Evolutionary conservation across 2,888 invertebrate genomes (phyloP), one percentile per base, ranked within the genome.

Genomic region (Heliconius charithonia): DNA sequence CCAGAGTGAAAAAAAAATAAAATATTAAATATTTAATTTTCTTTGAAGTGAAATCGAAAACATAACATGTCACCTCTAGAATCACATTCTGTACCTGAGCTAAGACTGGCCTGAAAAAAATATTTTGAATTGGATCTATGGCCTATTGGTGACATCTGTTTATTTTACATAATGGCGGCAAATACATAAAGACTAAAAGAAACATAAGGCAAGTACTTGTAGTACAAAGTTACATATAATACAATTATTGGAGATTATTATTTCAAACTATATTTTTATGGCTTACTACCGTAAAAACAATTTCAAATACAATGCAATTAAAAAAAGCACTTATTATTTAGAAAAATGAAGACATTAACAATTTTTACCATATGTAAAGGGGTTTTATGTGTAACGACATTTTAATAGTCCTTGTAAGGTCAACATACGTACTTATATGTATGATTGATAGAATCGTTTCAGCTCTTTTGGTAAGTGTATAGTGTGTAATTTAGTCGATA

Each of bases 311-410:
- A 41, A 69, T 19, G 7, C 41, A n/a, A 69, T 41, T 41, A 41
- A 41, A 69, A 27, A 69, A 9, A 9, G 1, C 41, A 41, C 69
- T 45, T 37, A 45, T 25, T 7, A 25, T 25, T 69, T 45, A 25
- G 41, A 69, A 13, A 69, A 72, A 72, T 72, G 9, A 72, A 72
- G 72, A 72, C 59, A 72, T 72, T 72, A 72, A 72, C 37, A 16
- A 29, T 22, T 29, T 51, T 51, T n/a, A n/a, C 32, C 37, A 25
- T 72, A 32, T 72, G 56, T 72, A 59, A 9, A 59, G 3, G 3
- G n/a, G 59, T 56, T 59, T 56, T 72, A 59, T 59, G n/a, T 72
- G 32, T 72, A 72, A 72, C 37, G 72, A 72, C 56, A 16, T 72
- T 72, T 59, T 72, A 72, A 72, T 72, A 59, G 72, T 59, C 72